phyloP scores from a whole-genome alignment of 2,797 vertebrate species.

The Sorex maritimensis region DNA sequence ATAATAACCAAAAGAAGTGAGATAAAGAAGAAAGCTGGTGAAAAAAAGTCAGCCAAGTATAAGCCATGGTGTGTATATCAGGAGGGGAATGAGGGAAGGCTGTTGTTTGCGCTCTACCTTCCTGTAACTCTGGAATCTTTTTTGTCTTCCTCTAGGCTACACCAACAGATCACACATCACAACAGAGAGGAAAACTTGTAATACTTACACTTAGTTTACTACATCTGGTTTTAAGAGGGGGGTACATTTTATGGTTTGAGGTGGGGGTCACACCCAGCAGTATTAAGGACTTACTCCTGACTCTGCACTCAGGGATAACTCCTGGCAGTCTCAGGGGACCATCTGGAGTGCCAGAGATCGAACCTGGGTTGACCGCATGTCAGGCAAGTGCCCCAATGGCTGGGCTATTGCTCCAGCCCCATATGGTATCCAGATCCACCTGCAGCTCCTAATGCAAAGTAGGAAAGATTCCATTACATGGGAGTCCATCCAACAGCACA shows the following conservation, averaged over 20 bases:
- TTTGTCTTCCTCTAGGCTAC: neutral
- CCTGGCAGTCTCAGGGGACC: too few species aligned
- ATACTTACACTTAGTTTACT: neutral
- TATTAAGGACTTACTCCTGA: too few species aligned
- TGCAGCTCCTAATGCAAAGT: conserved; percentile 80
- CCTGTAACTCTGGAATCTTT: neutral
- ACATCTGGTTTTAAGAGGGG: too few species aligned
- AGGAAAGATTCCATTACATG: conserved; percentile 68
- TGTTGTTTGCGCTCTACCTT: neutral
- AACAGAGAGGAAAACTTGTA: neutral
- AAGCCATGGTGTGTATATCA: neutral
- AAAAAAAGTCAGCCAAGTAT: neutral
- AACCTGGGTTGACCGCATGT: too few species aligned
- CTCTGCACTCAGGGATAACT: too few species aligned
- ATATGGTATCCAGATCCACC: neutral
- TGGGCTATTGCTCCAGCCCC: too few species aligned
- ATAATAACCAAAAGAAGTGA: conserved; percentile 1
- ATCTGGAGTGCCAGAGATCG: too few species aligned
- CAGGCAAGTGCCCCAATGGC: too few species aligned
- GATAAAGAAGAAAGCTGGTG: neutral
- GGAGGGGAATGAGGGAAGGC: neutral
- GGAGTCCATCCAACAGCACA: conserved; percentile 38
- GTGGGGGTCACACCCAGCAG: too few species aligned
- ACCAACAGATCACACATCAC: neutral
- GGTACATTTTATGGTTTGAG: too few species aligned